Percentiles rank a stretch among this genome's conserved stretches.
These are phyloP conservation scores for Aphidius gifuensis DNA, from an alignment of 1,140 invertebrate species.

Conservation along the genomic window DNA sequence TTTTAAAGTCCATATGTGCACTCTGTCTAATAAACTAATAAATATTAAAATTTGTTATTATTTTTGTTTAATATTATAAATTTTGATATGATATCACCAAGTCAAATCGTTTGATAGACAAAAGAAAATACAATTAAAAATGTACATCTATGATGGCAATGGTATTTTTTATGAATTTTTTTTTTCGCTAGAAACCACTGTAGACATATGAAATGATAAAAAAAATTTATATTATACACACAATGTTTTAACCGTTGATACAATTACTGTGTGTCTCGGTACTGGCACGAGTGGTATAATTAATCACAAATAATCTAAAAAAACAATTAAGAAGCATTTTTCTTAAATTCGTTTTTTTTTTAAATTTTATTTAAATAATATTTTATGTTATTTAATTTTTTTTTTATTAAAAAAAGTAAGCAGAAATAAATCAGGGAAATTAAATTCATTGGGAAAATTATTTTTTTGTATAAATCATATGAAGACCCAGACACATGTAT, in stretches of 20 bases:
- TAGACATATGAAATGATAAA: background rate
- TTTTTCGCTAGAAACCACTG: conserved; percentile 18
- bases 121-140: conserved; percentile 1
- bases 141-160: conserved; percentile 2
- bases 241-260: no score
- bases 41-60: conserved; percentile 5
- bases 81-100: conserved; percentile 26
- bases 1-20: conserved; percentile 13
- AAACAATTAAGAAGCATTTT: background rate
- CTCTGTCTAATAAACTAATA: conserved; percentile 5
- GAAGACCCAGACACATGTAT: no score
- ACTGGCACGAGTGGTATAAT: conserved; percentile 26
- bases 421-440: no score
- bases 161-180: background rate
- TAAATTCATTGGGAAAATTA: background rate
- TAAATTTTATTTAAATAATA: conserved; percentile 1
- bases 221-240: background rate
- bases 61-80: conserved; percentile 8
- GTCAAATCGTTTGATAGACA: conserved; percentile 16
- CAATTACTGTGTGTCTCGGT: conserved; percentile 6
- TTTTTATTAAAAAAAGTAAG: background rate
- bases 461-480: no score
- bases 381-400: conserved; percentile 4
- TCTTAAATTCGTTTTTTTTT: background rate
- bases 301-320: conserved; percentile 21